Base-by-base conservation (phyloP, 2,888 invertebrate genomes). In the Ecdyonurus torrentis region DNA sequence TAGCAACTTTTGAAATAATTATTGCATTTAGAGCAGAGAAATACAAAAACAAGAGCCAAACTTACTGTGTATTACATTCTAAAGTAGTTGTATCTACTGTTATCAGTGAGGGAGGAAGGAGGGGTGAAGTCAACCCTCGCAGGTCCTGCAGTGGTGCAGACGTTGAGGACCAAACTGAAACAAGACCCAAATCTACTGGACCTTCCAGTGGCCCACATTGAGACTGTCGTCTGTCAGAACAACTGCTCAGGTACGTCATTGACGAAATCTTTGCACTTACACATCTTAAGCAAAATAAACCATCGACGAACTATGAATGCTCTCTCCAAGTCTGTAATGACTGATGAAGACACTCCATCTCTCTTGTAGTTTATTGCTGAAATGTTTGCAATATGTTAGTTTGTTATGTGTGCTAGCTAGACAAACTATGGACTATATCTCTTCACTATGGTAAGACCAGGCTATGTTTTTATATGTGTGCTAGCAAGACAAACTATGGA, bases 181-280 rank as follows among this genome's bases (percentile, higher is more conserved):
- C 81, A 85, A 64, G 87, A 89, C 72, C 83, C 84, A 2, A 82
- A 84, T 19, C 79, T 89, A 18, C 74, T 91, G 55, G 84, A 84
- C 72, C 78, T 86, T 66, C 83, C 85, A n/a, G 86, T 90, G 50
- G 81, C 85, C 23, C 83, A 83, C 67, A 81, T 94, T 63, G 88
- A 92, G 70, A 90, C 94, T 1, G 81, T 84, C 50, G 83, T 93
- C 63, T 96, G 96, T 72, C 93, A 95, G 71, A 93, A 93, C 76
- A 81, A 89, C 74, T 96, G 96, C 76, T 94, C 94, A 52, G 88
- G 87, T 59, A 70, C 61, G n/a, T 63, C 59, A 25, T 15, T 20
- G 23, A 50, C 10, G 52, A 25, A n/a, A 37, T 53, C 19, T n/a
- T 25, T 23, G 20, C 25, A 59, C 20, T 20, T 52, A 1, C 2